Conservation (phyloP, 2,797 vertebrate genomes). For the Falco berigora region DNA sequence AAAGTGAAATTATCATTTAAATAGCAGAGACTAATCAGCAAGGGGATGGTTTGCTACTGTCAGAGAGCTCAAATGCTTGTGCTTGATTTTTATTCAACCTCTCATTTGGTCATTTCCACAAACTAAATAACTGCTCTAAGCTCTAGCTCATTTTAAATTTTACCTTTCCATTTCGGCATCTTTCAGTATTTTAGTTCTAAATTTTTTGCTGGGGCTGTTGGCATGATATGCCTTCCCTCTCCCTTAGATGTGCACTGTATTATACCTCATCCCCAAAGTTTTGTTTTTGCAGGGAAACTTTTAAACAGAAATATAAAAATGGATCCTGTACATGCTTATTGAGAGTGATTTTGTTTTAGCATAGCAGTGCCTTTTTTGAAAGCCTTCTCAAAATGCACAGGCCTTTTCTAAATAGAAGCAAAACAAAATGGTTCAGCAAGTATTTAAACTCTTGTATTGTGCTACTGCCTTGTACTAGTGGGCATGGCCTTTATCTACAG, state of each 20-base stretch:
- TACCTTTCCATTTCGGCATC: not conserved
- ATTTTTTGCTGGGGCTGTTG: not conserved
- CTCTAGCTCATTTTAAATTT: not conserved
- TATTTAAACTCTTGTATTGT: not conserved
- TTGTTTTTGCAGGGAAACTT: not conserved
- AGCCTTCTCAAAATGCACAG: not conserved
- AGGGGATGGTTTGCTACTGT: not conserved
- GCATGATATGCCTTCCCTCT: not conserved
- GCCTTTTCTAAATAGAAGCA: not conserved
- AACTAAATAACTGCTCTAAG: not conserved
- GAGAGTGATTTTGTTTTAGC: not conserved
- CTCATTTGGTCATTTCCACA: conserved; percentile 2
- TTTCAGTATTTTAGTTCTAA: not conserved
- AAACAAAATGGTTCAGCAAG: not conserved
- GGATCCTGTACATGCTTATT: not conserved
- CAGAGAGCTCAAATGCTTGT: not conserved
- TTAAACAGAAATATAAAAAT: not conserved
- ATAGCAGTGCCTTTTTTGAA: not conserved
- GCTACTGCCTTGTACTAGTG: not conserved
- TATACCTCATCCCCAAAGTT: not conserved
- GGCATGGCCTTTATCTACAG: not conserved
- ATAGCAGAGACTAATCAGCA: conserved; percentile 20
- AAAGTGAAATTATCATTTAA: conserved; percentile 53
- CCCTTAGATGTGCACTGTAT: not conserved
- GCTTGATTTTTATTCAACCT: conserved; percentile 17